phyloP scores from a whole-genome alignment of 2,888 invertebrate genomes.

The Eristalinus sepulchralis region DNA sequence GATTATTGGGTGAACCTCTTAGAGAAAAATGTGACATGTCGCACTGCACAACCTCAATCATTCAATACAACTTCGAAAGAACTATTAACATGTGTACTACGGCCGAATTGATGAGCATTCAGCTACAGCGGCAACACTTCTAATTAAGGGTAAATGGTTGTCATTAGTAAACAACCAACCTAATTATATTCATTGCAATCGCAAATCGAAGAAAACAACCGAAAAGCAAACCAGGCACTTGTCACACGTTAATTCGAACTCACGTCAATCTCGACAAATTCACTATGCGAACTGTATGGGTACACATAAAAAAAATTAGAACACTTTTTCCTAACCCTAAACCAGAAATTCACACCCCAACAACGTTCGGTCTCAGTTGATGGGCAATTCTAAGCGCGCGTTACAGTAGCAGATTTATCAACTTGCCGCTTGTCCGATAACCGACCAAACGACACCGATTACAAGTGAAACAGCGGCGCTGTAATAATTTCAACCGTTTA shows the following conservation, averaged over 20 bases:
- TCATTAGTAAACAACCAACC: slow-evolving; percentile 11
- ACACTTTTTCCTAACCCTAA: slow-evolving; percentile 4
- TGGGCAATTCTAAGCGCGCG: slow-evolving; percentile 36
- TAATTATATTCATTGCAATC: slow-evolving; percentile 15
- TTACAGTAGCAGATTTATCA: slow-evolving; percentile 55
- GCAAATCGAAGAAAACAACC: not conserved
- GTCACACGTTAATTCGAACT: slow-evolving; percentile 14
- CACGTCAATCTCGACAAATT: slow-evolving; percentile 17
- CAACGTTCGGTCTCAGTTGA: slow-evolving; percentile 38
- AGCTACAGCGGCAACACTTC: slow-evolving; percentile 10
- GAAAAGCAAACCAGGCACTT: slow-evolving; percentile 1
- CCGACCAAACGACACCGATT: slow-evolving; percentile 66
- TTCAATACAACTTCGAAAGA: slow-evolving; percentile 63
- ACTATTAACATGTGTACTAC: not conserved
- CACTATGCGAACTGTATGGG: not conserved
- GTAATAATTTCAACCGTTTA: slow-evolving; percentile 30
- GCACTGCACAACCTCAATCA: slow-evolving; percentile 74
- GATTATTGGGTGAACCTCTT: slow-evolving; percentile 85
- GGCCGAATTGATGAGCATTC: not conserved
- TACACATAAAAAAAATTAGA: not conserved
- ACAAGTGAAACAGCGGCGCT: slow-evolving; percentile 55
- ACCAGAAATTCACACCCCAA: slow-evolving; percentile 21
- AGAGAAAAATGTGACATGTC: slow-evolving; percentile 87
- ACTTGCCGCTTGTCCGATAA: slow-evolving; percentile 64
- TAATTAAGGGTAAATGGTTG: not conserved